A percentile compares a stretch with the other conserved stretches of the same genome.
These are phyloP conservation scores for Antheraea mylitta DNA, from an alignment of 1,140 invertebrate species.

Conservation along the genomic window DNA sequence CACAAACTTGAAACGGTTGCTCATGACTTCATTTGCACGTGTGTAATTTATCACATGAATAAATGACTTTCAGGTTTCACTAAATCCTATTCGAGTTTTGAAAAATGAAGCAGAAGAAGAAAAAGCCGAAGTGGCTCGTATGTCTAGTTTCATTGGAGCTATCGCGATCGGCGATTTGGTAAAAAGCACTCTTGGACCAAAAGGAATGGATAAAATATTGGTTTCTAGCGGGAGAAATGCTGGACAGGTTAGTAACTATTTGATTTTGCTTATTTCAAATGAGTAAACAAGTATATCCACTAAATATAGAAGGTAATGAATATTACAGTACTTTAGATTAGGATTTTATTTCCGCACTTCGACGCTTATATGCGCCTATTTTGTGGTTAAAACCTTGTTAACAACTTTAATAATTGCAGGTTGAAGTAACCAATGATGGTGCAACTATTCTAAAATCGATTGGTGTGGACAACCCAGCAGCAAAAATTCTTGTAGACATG, in stretches of 20 bases:
- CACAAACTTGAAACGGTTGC: slow-evolving; percentile 26
- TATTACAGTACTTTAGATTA: too few relatives aligned
- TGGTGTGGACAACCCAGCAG: slow-evolving; percentile 99
- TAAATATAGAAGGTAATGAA: too few relatives aligned
- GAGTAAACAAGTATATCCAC: too few relatives aligned
- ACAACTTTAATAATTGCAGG: slow-evolving; percentile 62
- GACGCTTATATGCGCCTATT: neutral
- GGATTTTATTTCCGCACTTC: neutral
- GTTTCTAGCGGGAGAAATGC: slow-evolving; percentile 90
- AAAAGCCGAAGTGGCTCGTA: slow-evolving; percentile 95
- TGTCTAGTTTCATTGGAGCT: slow-evolving; percentile 98
- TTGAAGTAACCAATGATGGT: slow-evolving; percentile 99
- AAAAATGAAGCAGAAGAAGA: slow-evolving; percentile 98
- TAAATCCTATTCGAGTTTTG: slow-evolving; percentile 96
- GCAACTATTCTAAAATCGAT: slow-evolving; percentile 98
- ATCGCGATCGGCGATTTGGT: slow-evolving; percentile 99
- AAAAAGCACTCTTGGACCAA: slow-evolving; percentile 98
- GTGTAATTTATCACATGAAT: slow-evolving; percentile 35
- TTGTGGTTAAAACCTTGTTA: neutral
- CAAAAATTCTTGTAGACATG: slow-evolving; percentile 99
- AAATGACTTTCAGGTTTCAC: slow-evolving; percentile 83
- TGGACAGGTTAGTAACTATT: slow-evolving; percentile 76
- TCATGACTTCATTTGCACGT: slow-evolving; percentile 40
- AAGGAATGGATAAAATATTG: slow-evolving; percentile 99
- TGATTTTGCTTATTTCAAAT: too few relatives aligned